Evolutionary conservation across 1,140 invertebrate species (phyloP).

Genomic region (Apis dorsata): DNA sequence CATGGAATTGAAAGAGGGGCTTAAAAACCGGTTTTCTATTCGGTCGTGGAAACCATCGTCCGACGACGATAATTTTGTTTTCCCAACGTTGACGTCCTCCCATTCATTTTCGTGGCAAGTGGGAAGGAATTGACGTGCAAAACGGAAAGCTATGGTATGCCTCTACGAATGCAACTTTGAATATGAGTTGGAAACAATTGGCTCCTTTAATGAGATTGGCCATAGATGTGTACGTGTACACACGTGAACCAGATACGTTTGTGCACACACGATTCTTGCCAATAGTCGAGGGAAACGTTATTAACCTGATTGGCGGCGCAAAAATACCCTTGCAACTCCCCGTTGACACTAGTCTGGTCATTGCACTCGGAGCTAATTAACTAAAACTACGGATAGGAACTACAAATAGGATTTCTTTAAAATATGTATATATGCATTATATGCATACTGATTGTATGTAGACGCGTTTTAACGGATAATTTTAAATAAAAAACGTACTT

Average conservation of each 20-base stretch:
- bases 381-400: neutral
- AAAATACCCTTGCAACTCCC: conserved; percentile 36
- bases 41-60: conserved; percentile 7
- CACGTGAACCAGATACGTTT: conserved; percentile 29
- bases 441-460: no score
- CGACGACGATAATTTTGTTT: conserved; percentile 38
- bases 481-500: neutral
- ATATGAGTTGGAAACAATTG: conserved; percentile 55
- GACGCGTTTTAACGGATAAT: neutral
- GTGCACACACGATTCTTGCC: conserved; percentile 22
- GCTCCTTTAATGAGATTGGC: conserved; percentile 58
- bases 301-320: conserved; percentile 51
- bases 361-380: conserved; percentile 19
- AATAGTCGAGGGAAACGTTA: conserved; percentile 44
- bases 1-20: conserved; percentile 9
- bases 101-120: conserved; percentile 53
- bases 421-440: neutral
- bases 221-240: conserved; percentile 1
- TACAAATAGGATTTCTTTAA: neutral
- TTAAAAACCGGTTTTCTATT: conserved; percentile 34
- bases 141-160: conserved; percentile 39
- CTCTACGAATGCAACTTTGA: conserved; percentile 38
- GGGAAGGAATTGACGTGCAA: conserved; percentile 40
- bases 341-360: neutral
- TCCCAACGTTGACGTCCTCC: conserved; percentile 1